A percentile compares a stretch with the other conserved stretches of the same genome.
Conservation (phyloP, 2,113 vertebrate genomes). For the Eubucco bourcierii region DNA sequence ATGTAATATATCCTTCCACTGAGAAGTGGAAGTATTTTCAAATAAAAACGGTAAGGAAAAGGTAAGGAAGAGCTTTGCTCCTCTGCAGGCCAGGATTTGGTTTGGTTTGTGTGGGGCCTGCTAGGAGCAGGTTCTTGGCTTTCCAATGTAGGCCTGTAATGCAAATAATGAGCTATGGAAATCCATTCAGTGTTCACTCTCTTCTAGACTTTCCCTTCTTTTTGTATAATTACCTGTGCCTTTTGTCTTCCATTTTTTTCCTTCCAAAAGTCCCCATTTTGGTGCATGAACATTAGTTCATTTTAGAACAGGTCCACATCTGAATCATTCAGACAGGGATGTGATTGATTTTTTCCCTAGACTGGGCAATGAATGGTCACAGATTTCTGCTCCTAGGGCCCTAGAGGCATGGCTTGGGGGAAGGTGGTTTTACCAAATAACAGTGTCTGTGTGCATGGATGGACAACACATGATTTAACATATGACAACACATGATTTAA, state of each 20-base stretch:
- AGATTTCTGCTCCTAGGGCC: background rate
- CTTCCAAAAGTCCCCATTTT: background rate
- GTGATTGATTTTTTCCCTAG: background rate
- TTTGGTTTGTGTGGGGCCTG: background rate
- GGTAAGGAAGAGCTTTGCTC: background rate
- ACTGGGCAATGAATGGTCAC: background rate
- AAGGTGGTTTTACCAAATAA: background rate
- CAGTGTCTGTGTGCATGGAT: background rate
- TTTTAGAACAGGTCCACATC: background rate
- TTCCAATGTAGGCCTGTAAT: background rate
- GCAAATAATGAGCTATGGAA: background rate
- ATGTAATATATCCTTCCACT: constrained; percentile 6
- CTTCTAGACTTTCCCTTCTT: background rate
- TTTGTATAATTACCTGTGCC: background rate
- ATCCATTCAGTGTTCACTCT: background rate
- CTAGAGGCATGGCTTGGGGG: background rate
- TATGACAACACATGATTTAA: background rate
- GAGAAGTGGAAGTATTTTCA: background rate
- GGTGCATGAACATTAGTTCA: background rate
- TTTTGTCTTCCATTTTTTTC: background rate
- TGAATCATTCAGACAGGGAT: background rate
- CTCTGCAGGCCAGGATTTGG: background rate
- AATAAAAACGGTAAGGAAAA: background rate
- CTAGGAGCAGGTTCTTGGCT: fast-evolving
- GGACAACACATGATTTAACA: background rate